phyloP scores from a whole-genome alignment of 2,888 invertebrate genomes.

The Parascotia fuliginaria region DNA sequence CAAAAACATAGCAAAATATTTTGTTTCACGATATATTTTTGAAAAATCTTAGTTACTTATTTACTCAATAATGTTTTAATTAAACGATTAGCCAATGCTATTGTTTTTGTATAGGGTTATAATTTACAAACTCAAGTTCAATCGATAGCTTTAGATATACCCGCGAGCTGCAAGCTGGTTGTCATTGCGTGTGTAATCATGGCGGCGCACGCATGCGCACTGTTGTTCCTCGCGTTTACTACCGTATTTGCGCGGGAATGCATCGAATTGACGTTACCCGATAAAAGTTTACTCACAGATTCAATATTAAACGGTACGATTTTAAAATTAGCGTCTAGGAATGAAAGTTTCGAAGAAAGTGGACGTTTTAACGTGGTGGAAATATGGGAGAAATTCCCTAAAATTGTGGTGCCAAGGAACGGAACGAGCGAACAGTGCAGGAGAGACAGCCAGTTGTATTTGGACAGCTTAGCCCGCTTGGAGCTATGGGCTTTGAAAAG shows the following conservation, averaged over 20 bases:
- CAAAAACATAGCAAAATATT: conserved; percentile 12
- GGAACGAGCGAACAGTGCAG: conserved; percentile 79
- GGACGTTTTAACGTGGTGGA: conserved; percentile 65
- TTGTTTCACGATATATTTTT: too few species aligned
- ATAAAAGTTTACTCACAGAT: conserved; percentile 61
- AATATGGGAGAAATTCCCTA: conserved; percentile 74
- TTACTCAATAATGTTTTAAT: conserved; percentile 16
- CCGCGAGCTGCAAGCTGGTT: conserved; percentile 45
- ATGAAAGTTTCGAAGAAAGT: conserved; percentile 61
- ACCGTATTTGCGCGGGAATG: conserved; percentile 70
- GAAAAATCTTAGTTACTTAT: conserved; percentile 17
- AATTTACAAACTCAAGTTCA: conserved; percentile 40
- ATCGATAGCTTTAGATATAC: conserved; percentile 49
- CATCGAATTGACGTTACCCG: conserved; percentile 72
- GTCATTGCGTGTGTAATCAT: conserved; percentile 72
- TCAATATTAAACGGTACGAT: conserved; percentile 69
- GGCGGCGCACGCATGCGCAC: conserved; percentile 77
- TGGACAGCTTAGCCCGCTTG: conserved; percentile 69
- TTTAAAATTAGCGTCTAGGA: conserved; percentile 59
- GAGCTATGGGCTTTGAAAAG: conserved; percentile 86
- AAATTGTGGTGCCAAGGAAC: conserved; percentile 74
- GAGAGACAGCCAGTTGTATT: conserved; percentile 68
- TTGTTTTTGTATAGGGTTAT: conserved; percentile 45
- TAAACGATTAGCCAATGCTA: conserved; percentile 50
- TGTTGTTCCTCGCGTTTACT: conserved; percentile 53